These are phyloP conservation scores for Drosophila trapezifrons DNA, from an alignment of 1,140 invertebrate genomes.

Conservation along the genomic window DNA sequence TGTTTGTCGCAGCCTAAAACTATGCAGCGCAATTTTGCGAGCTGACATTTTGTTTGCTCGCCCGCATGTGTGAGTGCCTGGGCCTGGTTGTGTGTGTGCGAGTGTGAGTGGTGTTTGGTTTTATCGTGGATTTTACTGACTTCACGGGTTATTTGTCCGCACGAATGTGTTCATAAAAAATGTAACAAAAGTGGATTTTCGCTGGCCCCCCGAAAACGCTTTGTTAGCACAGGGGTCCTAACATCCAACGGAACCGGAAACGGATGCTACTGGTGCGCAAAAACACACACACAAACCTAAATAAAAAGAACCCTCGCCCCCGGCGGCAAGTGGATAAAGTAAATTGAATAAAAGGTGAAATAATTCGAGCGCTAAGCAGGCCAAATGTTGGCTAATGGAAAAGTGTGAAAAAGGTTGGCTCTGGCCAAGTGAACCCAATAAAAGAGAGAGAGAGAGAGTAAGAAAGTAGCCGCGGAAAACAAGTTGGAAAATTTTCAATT, in stretches of 20 bases:
- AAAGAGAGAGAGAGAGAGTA: slow-evolving; percentile 5
- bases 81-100: slow-evolving; percentile 4
- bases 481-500: slow-evolving; percentile 33
- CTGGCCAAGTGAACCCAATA: slow-evolving; percentile 26
- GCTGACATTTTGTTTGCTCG: slow-evolving; percentile 70
- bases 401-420: slow-evolving; percentile 65
- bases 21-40: slow-evolving; percentile 74
- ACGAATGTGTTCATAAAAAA: slow-evolving; percentile 78
- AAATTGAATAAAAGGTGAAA: slow-evolving; percentile 79
- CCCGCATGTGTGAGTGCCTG: slow-evolving; percentile 18
- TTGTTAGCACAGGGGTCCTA: slow-evolving; percentile 32
- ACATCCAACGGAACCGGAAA: slow-evolving; percentile 48
- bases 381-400: slow-evolving; percentile 57
- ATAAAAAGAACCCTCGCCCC: slow-evolving; percentile 27
- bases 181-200: slow-evolving; percentile 76
- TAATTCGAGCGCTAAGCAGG: slow-evolving; percentile 68
- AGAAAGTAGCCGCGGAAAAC: slow-evolving; percentile 12
- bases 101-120: slow-evolving; percentile 50
- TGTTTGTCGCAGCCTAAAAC: slow-evolving; percentile 66
- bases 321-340: slow-evolving; percentile 55
- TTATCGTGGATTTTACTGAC: slow-evolving; percentile 78
- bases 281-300: slow-evolving; percentile 15
- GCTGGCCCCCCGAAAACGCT: slow-evolving; percentile 44
- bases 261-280: slow-evolving; percentile 55
- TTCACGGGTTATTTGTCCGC: slow-evolving; percentile 78